Evolutionary conservation across 2,797 vertebrate species (phyloP).

Genomic region (Philypnodon macrostomus): DNA sequence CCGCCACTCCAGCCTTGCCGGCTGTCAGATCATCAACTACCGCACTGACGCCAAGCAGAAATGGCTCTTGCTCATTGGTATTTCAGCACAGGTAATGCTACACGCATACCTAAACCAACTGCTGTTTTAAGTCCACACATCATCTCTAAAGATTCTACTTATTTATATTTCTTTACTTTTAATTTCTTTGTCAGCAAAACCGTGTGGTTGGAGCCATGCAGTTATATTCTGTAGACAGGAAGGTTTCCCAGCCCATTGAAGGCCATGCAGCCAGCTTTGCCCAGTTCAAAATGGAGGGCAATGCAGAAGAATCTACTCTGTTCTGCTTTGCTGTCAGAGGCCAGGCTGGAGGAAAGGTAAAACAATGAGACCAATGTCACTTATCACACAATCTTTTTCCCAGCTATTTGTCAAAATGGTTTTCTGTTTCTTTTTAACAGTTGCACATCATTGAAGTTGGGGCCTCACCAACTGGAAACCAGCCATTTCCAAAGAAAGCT

Average conservation of each 20-base stretch:
- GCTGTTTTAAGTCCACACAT: neutral
- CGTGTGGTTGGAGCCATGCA: conserved; percentile 99
- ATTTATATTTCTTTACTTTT: neutral
- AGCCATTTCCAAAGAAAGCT: conserved; percentile 97
- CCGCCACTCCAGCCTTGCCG: conserved; percentile 94
- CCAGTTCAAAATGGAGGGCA: conserved; percentile 99
- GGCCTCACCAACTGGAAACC: conserved; percentile 93
- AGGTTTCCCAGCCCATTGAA: conserved; percentile 97
- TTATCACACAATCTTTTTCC: neutral
- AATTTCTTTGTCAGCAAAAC: conserved; percentile 84
- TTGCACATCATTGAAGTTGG: conserved; percentile 99
- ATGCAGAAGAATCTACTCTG: conserved; percentile 93
- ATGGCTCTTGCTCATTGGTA: conserved; percentile 95
- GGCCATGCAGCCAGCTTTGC: conserved; percentile 96
- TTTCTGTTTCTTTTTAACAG: conserved; percentile 57
- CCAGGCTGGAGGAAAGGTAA: conserved; percentile 97
- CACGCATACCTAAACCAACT: neutral
- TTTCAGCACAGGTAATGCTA: conserved; percentile 95
- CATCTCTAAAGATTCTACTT: neutral
- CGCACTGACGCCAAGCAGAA: conserved; percentile 98
- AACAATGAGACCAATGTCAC: neutral
- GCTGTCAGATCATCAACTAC: conserved; percentile 99
- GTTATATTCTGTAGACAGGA: conserved; percentile 96
- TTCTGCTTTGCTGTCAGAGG: conserved; percentile 98
- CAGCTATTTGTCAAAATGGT: neutral